Percentiles rank a stretch among this genome's conserved stretches.
Evolutionary conservation across 2,888 invertebrate species (phyloP).

Genomic region (Unio delphinus): DNA sequence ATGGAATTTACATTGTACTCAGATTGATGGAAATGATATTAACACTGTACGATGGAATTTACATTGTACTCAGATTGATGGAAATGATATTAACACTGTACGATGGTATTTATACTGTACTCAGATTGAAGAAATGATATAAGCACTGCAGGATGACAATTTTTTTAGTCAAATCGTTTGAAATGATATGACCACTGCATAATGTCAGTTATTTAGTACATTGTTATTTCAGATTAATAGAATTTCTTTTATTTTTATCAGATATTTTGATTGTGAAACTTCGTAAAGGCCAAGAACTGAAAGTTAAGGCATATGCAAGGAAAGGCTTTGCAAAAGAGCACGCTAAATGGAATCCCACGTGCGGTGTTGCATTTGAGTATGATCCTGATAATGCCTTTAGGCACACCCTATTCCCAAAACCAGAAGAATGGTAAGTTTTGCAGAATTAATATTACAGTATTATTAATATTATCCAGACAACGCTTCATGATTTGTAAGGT

Average conservation of each 20-base stretch:
- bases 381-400: slow-evolving; percentile 98
- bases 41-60: too few relatives aligned
- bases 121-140: too few relatives aligned
- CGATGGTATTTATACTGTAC: too few relatives aligned
- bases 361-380: slow-evolving; percentile 98
- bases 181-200: not conserved
- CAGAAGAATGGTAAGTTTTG: slow-evolving; percentile 87
- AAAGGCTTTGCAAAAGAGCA: slow-evolving; percentile 98
- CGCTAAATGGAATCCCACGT: slow-evolving; percentile 99
- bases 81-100: too few relatives aligned
- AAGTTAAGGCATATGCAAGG: slow-evolving; percentile 95
- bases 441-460: too few relatives aligned
- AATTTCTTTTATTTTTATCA: slow-evolving; percentile 32
- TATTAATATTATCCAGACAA: too few relatives aligned
- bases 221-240: not conserved
- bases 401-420: slow-evolving; percentile 95
- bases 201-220: not conserved
- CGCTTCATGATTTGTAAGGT: too few relatives aligned
- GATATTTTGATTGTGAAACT: slow-evolving; percentile 83
- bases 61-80: too few relatives aligned
- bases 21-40: too few relatives aligned
- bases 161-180: not conserved
- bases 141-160: too few relatives aligned
- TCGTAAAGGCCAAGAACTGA: slow-evolving; percentile 90
- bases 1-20: too few relatives aligned